Conservation (phyloP, 2,113 vertebrate genomes). For the Eulemur rufifrons region DNA sequence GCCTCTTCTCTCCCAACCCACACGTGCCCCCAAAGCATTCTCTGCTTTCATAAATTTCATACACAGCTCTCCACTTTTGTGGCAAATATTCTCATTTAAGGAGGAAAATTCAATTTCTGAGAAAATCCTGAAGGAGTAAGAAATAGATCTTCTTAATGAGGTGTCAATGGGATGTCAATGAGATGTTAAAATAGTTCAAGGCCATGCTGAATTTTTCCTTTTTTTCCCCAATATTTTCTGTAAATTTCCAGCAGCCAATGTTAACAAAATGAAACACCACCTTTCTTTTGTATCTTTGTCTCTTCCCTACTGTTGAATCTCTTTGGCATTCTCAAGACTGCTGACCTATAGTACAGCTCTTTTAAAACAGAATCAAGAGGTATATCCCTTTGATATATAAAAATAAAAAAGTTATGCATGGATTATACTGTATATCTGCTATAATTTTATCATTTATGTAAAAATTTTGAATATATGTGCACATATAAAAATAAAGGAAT, state of each 20-base stretch:
- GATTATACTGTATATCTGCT: not conserved
- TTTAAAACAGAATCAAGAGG: not conserved
- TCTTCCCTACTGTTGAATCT: not conserved
- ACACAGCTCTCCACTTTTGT: constrained; percentile 21
- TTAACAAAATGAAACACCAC: not conserved
- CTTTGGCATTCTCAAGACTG: not conserved
- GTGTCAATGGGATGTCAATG: not conserved
- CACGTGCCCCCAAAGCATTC: not conserved
- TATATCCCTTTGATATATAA: not conserved
- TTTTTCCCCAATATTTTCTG: not conserved
- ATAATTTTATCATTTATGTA: not conserved
- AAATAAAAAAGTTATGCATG: not conserved
- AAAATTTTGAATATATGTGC: not conserved
- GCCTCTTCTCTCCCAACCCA: not conserved
- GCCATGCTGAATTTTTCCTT: not conserved
- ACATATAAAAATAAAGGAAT: not conserved
- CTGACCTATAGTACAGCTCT: not conserved
- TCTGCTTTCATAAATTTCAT: constrained; percentile 19
- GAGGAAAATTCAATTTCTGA: not conserved
- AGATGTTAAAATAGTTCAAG: constrained; percentile 26
- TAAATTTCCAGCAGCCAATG: not conserved
- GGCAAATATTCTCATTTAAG: not conserved
- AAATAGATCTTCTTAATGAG: constrained; percentile 45
- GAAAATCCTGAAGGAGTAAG: constrained; percentile 23
- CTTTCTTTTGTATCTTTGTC: not conserved